Conservation (phyloP, 2,888 invertebrate genomes). For the Diabrotica balteata region DNA sequence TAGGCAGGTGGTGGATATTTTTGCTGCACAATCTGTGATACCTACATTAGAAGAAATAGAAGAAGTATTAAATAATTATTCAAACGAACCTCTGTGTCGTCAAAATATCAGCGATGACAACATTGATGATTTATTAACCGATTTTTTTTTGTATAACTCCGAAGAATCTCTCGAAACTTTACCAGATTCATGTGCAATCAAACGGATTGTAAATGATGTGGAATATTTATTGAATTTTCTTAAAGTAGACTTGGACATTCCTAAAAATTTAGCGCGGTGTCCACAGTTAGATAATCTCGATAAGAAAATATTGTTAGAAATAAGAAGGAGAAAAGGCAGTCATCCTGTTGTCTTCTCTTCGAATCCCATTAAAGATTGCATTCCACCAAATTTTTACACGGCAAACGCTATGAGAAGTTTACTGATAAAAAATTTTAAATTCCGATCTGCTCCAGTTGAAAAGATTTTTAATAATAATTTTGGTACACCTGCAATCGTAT, state of each 20-base stretch:
- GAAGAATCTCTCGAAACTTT: conserved; percentile 19
- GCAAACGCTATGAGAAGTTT: conserved; percentile 43
- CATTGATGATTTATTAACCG: conserved; percentile 42
- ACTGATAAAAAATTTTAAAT: conserved; percentile 40
- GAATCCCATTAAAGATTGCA: conserved; percentile 14
- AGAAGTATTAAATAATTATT: conserved; percentile 1
- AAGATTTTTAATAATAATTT: conserved; percentile 13
- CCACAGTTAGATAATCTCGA: conserved; percentile 44
- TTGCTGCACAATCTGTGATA: conserved; percentile 3
- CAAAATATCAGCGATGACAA: conserved; percentile 5
- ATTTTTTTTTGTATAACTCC: conserved; percentile 42
- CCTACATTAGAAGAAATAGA: background rate
- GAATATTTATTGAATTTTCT: conserved; percentile 38
- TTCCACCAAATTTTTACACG: conserved; percentile 45
- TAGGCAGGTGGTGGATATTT: background rate
- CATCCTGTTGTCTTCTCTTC: background rate
- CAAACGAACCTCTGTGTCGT: background rate
- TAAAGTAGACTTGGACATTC: conserved; percentile 42
- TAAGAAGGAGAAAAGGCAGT: conserved; percentile 16
- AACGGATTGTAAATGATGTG: conserved; percentile 33
- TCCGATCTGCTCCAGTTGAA: conserved; percentile 7
- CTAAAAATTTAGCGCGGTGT: conserved; percentile 37
- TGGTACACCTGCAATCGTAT: background rate
- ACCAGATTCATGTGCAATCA: conserved; percentile 23
- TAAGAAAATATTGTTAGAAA: conserved; percentile 38